Evolutionary conservation across 2,113 vertebrate species (phyloP), one percentile per base, ranked within the genome.

Genomic region (Callopanchax toddi): DNA sequence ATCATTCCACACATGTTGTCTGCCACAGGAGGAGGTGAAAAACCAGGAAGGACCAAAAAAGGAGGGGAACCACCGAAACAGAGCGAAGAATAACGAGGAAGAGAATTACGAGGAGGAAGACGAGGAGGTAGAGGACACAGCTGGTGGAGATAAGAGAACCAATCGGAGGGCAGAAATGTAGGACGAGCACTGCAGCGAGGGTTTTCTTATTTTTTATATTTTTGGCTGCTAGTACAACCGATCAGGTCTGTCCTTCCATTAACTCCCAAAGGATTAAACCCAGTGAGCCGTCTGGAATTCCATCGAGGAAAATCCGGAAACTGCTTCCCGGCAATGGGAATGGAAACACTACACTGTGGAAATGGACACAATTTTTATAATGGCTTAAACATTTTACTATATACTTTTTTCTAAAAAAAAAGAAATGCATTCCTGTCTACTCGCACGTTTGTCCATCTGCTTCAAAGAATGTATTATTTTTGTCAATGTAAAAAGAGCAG

Each of bases 51-150:
- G 81, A 2, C 87, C 79, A 12, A 87, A 88, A 55, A 91, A 93
- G 16, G 90, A 90, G 36, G 89, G 84, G 49, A 84, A 82, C 15
- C 92, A 22, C 37, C 91, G 78, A 60, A 86, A 79, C 46, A 74
- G 53, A 17, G 55, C 12, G 0, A 90, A 87, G 37, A 71, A 84
- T 79, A 91, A 88, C 5, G 90, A 86, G 53, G 95, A 96, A 49
- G 94, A 95, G 13, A 94, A 96, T 21, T 95, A 98, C 0, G 94
- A 97, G 22, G 95, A 96, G 18, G 95, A 97, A 21, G 95, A 96
- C 0, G 94, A 95, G 1, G 95, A 94, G 0, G 93, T 90, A 1
- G 95, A 93, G 0, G 93, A 93, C 0, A 84, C 84, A 6, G 93
- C 75, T 0, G 92, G 85, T 20, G 52, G 18, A 8, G 86, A 87